Evolutionary conservation across 2,113 vertebrate species (phyloP).

Genomic region (Corythoichthys intestinalis): DNA sequence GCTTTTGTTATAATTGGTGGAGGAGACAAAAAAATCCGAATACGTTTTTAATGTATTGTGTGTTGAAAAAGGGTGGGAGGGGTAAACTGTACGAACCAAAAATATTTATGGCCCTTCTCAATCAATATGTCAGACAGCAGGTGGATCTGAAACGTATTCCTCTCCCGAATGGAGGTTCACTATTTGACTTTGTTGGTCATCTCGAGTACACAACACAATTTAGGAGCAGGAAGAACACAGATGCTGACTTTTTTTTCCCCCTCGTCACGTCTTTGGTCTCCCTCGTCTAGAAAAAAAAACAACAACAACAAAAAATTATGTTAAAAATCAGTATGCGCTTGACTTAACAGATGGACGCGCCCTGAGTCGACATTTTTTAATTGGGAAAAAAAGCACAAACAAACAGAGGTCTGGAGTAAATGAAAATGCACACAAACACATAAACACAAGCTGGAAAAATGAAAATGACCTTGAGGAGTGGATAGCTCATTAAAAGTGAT

Average conservation of each 20-base stretch:
- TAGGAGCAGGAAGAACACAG: not conserved
- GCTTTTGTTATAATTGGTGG: too few species aligned
- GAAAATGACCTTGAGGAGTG: slow-evolving; percentile 71
- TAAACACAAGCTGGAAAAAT: slow-evolving; percentile 45
- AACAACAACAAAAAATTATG: not conserved
- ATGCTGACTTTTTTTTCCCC: not conserved
- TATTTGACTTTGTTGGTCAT: not conserved
- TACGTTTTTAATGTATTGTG: too few species aligned
- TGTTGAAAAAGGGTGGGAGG: too few species aligned
- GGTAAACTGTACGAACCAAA: too few species aligned
- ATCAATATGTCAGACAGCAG: too few species aligned
- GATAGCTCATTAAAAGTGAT: slow-evolving; percentile 74
- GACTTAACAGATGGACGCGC: slow-evolving; percentile 71
- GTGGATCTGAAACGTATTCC: too few species aligned
- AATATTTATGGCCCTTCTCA: too few species aligned
- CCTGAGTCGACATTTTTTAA: slow-evolving; percentile 71
- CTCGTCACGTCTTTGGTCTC: not conserved
- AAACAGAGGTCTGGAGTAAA: slow-evolving; percentile 55
- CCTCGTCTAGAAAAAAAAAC: not conserved
- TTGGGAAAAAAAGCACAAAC: slow-evolving; percentile 57
- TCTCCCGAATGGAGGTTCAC: not conserved
- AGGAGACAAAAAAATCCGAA: too few species aligned
- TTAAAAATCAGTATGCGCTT: slow-evolving; percentile 12
- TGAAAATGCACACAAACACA: slow-evolving; percentile 30
- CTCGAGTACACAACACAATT: not conserved